A percentile compares a stretch with the other conserved stretches of the same genome.
Evolutionary conservation across 2,888 invertebrate species (phyloP).

Genomic region (Carterocephalus palaemon): DNA sequence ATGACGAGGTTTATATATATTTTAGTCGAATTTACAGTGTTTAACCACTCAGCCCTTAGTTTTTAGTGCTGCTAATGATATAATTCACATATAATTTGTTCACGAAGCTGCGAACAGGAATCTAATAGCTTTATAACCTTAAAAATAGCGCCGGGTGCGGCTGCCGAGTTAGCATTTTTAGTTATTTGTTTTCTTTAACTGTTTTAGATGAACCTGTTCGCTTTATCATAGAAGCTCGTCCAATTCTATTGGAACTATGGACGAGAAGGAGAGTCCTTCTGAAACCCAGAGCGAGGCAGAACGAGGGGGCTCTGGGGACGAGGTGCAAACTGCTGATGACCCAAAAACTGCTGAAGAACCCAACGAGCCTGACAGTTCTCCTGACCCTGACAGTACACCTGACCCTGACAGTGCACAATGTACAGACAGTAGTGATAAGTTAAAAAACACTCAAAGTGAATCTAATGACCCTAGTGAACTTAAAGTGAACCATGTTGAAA

Average conservation of each 20-base stretch:
- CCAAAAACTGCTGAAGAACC: slow-evolving; percentile 26
- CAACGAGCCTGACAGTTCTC: slow-evolving; percentile 20
- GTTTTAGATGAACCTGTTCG: slow-evolving; percentile 54
- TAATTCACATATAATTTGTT: slow-evolving; percentile 7
- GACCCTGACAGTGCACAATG: slow-evolving; percentile 28
- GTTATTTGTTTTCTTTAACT: slow-evolving; percentile 23
- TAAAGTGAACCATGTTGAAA: slow-evolving; percentile 58
- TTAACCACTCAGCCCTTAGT: background rate
- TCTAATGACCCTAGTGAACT: slow-evolving; percentile 31
- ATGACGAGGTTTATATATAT: slow-evolving; percentile 4
- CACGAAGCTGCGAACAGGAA: slow-evolving; percentile 2
- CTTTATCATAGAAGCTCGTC: slow-evolving; percentile 37
- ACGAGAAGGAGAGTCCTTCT: slow-evolving; percentile 54
- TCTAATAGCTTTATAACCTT: slow-evolving; percentile 55
- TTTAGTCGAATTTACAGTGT: background rate
- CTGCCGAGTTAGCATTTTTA: slow-evolving; percentile 12
- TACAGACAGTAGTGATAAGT: slow-evolving; percentile 22
- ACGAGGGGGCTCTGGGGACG: slow-evolving; percentile 31
- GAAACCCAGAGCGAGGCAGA: slow-evolving; percentile 42
- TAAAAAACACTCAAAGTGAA: slow-evolving; percentile 32
- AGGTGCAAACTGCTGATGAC: slow-evolving; percentile 14
- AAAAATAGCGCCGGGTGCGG: slow-evolving; percentile 62
- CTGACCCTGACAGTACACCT: slow-evolving; percentile 27
- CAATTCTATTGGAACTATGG: slow-evolving; percentile 58
- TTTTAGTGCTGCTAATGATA: background rate